Base-by-base conservation (phyloP, 1,140 invertebrate species). In the Thaumatotibia leucotreta region DNA sequence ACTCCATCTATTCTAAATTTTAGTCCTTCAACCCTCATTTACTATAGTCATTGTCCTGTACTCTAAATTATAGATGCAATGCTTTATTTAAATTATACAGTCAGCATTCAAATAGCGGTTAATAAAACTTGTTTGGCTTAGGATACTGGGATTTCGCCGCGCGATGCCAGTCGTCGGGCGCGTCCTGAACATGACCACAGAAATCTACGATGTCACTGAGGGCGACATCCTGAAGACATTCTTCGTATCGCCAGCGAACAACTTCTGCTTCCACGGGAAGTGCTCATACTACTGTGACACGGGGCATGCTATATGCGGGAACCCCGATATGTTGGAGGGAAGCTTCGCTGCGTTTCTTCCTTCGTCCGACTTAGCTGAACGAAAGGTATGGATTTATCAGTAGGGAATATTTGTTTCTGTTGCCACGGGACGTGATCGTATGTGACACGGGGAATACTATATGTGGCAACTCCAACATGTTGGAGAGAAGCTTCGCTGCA, bases 281-380 rank as follows among this genome's bases (percentile, higher is more conserved):
- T 99, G 98, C 89, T 97, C 97, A 35, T 99, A 99, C 91, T 99
- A 99, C 91, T 99, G 99, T 91, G 99, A 99, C 92, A 99, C 98
- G 0, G 95, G 96, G 39, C 99, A 99, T 84, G 98, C 98, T 29
- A 96, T 99, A 73, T 99, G 99, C 85, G 99, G 98, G 61, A 96
- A 95, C 88, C 98, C 98, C 1, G 98, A 99, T 80, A 96, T 94
- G 87, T 91, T 99, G 31, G 98, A 99, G 88, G 98, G 97, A 5
- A 99, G 98, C 65, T 97, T 99, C 77, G 98, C 98, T 24, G 97
- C 98, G 2, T 99, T 99, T 86, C 92, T 99, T 58, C 98, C 99
- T 0, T 93, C 94, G 64, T 95, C 95, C 65, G 94, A 95, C 54
- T 83, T 96, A 31, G 96, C 96, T 20, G 93, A 95, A 58, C 92